Evolutionary conservation across 2,113 vertebrate species (phyloP).

Genomic region (Spizaetus ornatus): DNA sequence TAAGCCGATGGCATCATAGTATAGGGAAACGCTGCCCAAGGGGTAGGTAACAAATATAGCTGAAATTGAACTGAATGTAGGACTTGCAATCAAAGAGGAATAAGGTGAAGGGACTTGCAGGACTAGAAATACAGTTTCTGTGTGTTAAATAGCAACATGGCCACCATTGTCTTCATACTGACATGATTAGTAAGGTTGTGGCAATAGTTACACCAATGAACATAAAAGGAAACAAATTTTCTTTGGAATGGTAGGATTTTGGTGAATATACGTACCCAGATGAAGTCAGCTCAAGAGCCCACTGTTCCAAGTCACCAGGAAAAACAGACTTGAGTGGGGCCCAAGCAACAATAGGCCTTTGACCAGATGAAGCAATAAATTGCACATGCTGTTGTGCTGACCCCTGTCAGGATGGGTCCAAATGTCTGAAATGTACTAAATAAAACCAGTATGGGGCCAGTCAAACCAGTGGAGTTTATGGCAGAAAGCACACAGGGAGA

Average conservation of each 20-base stretch:
- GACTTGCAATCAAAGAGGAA: not conserved
- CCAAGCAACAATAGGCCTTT: not conserved
- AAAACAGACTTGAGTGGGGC: not conserved
- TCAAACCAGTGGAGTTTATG: not conserved
- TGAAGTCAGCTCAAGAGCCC: not conserved
- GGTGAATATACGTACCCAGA: not conserved
- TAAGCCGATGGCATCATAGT: too few species aligned
- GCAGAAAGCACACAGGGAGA: not conserved
- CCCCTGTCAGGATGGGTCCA: not conserved
- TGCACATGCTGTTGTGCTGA: not conserved
- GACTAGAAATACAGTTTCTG: not conserved
- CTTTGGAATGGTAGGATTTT: not conserved
- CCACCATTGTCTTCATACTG: not conserved
- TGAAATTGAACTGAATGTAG: not conserved
- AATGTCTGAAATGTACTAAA: not conserved
- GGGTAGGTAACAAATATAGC: not conserved
- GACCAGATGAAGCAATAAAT: not conserved
- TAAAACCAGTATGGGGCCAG: not conserved
- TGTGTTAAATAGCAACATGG: not conserved
- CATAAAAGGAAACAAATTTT: not conserved
- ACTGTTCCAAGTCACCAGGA: not conserved
- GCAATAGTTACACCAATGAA: not conserved
- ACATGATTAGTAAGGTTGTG: not conserved
- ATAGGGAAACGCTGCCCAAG: not conserved
- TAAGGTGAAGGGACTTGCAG: not conserved